Evolutionary conservation across 2,797 vertebrate species (phyloP).

Genomic region (Botia kubotai): DNA sequence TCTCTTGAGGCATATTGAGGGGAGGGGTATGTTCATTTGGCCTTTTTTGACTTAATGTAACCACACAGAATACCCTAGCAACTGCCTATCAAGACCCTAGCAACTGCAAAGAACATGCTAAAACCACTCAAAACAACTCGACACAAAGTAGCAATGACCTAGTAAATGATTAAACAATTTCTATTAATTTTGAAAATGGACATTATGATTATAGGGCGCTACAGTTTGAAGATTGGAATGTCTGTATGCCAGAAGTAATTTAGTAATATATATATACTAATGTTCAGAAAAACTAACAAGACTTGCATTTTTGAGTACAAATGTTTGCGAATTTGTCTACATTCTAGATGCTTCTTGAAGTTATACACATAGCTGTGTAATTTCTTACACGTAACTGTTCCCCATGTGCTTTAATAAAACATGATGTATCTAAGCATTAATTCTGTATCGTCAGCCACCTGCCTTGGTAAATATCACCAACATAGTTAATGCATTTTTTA

Average conservation of each 20-base stretch:
- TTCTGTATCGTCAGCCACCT: slow-evolving; percentile 17
- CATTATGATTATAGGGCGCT: background rate
- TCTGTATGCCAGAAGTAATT: background rate
- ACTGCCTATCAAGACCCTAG: background rate
- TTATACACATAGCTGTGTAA: background rate
- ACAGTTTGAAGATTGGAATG: background rate
- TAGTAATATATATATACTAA: background rate
- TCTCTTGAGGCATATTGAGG: background rate
- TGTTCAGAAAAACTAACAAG: background rate
- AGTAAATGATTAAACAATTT: background rate
- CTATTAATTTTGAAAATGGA: background rate
- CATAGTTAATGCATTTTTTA: slow-evolving; percentile 36
- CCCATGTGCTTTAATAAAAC: slow-evolving; percentile 20
- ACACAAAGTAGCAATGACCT: background rate
- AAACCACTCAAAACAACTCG: background rate
- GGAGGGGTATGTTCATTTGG: too few species aligned
- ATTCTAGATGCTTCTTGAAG: background rate
- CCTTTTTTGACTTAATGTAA: background rate
- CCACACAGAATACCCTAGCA: background rate
- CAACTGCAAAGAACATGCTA: background rate
- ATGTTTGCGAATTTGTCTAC: background rate
- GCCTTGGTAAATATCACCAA: slow-evolving; percentile 40
- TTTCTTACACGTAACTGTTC: background rate
- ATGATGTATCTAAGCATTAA: slow-evolving; percentile 33
- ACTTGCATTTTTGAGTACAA: background rate